These are phyloP conservation scores for Rhopalosiphum nymphaeae DNA, from an alignment of 2,888 invertebrate genomes.

Conservation along the genomic window DNA sequence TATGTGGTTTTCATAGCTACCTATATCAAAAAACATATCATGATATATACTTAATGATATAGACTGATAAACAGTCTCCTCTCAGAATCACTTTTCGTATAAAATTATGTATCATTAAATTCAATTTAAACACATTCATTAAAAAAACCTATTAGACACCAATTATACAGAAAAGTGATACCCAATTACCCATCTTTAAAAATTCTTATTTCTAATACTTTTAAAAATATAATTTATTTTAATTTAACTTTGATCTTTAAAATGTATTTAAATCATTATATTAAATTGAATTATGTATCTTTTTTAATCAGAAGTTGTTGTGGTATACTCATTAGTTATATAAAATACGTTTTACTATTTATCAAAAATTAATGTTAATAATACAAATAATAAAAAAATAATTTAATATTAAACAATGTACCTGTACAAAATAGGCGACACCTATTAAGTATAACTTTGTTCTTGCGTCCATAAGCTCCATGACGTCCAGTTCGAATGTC, in stretches of 20 bases:
- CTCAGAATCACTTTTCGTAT: no score
- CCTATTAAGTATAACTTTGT: constrained; percentile 52
- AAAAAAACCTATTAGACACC: no score
- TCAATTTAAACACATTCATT: no score
- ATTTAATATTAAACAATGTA: not conserved
- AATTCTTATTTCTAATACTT: not conserved
- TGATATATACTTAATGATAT: no score
- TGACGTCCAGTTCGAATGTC: constrained; percentile 52
- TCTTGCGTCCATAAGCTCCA: constrained; percentile 60
- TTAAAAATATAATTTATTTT: not conserved
- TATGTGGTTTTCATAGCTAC: no score
- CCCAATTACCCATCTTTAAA: no score
- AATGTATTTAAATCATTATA: not conserved
- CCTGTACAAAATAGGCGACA: constrained; percentile 57
- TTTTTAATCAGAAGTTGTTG: not conserved
- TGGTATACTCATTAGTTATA: not conserved
- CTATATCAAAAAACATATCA: no score
- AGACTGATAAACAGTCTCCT: no score
- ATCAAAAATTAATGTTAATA: not conserved
- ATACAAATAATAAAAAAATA: not conserved
- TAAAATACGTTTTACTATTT: not conserved
- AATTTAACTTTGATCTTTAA: not conserved
- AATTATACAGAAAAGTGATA: no score
- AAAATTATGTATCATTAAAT: no score
- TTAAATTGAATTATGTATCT: not conserved